A percentile compares a stretch with the other conserved stretches of the same genome.
These are phyloP conservation scores for Dasyornis broadbenti DNA, from an alignment of 2,113 vertebrate species.

Conservation along the genomic window DNA sequence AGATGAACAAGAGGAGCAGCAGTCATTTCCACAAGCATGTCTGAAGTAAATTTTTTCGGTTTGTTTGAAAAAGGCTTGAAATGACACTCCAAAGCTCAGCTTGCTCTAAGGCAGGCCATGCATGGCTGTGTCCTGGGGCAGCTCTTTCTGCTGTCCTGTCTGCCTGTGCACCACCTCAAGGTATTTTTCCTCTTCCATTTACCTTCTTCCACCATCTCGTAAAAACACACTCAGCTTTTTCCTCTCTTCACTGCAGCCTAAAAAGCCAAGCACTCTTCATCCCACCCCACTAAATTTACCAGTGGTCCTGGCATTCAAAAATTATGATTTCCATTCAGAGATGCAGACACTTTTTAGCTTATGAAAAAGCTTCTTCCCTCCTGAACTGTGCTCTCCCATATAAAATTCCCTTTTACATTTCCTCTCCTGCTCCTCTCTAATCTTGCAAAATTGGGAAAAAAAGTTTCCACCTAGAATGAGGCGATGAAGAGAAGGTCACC, in stretches of 20 bases:
- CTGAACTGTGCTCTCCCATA: neutral
- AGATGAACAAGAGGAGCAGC: neutral
- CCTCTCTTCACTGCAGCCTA: neutral
- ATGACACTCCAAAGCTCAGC: neutral
- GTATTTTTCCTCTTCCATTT: neutral
- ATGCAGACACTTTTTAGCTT: neutral
- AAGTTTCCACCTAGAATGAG: neutral
- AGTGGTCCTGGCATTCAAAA: neutral
- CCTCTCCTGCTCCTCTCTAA: neutral
- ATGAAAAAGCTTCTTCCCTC: neutral
- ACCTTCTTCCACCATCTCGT: neutral
- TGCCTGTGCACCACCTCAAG: neutral
- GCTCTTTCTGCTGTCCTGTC: neutral
- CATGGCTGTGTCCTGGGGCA: neutral
- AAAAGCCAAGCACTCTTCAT: neutral
- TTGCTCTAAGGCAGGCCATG: neutral
- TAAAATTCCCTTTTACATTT: neutral
- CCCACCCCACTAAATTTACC: neutral
- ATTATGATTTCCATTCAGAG: neutral
- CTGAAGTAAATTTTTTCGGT: neutral
- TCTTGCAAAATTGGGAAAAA: neutral
- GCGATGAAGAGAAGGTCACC: neutral
- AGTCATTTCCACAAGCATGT: neutral
- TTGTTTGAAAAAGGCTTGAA: neutral
- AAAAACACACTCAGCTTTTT: neutral